Evolutionary conservation across 2,113 vertebrate genomes (phyloP), one percentile per base, ranked within the genome.

Genomic region (Perca fluviatilis): DNA sequence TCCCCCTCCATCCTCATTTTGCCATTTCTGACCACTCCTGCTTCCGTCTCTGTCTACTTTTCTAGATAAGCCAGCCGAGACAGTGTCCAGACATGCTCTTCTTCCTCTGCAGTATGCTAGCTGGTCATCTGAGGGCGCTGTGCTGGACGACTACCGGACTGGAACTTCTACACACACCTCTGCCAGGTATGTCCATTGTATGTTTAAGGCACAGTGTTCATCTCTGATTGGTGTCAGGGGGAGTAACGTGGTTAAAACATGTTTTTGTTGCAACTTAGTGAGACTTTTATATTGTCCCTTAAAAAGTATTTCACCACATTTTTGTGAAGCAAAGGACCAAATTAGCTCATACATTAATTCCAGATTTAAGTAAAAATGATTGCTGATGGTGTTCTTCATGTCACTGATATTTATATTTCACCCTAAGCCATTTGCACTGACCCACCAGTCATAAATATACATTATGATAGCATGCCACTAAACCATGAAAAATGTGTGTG

Each of bases 71-170:
- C 8, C 95, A 96, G 79, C 95, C 96, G 3, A 91, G 75, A 1
- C 93, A 83, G 82, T 97, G 96, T 63, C 96, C 96, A 0, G 94
- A 96, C 62, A 93, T 98, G 91, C 94, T 97, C 30, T 94, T 97
- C 82, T 98, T 99, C 92, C 96, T 99, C 51, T 97, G 97, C 88
- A 94, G 92, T 40, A 95, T 99, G 81, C 95, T 98, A 19, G 93
- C 95, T 61, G 97, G 96, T 0, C 47, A 96, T 75, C 93, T 99
- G 91, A 94, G 92, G 84, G 93, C 95, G 5, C 95, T 97, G 0
- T 85, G 88, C 36, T 93, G 94, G 76, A 93, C 96, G 0, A 92
- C 92, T 0, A n/a, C 86, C 0, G 95, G 94, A 51, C 95, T 99
- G 66, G 84, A 62, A 69, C 82, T 54, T 57, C 78, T 93, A 0